Percentiles rank a stretch among this genome's conserved stretches.
Evolutionary conservation across 2,797 vertebrate species (phyloP).

Genomic region (Synaphobranchus kaupii): DNA sequence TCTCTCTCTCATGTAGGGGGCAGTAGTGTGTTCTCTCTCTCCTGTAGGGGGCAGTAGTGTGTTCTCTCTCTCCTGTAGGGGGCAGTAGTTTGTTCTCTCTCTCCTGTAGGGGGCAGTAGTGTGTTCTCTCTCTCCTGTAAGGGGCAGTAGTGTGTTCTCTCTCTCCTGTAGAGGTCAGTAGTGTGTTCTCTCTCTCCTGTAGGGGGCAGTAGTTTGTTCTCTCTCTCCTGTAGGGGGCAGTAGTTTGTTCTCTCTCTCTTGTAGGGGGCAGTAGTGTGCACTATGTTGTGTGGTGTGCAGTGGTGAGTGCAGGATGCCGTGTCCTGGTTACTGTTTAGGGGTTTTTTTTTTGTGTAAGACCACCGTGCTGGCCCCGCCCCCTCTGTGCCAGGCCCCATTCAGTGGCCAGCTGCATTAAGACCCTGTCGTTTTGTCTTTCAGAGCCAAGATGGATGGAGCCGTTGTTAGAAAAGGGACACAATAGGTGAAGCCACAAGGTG

Average conservation of each 20-base stretch:
- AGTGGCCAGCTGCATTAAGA: conserved; percentile 80
- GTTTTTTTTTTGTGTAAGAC: conserved; percentile 63
- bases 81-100: no score
- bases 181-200: neutral
- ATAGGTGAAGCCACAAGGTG: conserved; percentile 95
- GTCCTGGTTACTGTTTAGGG: conserved; percentile 54
- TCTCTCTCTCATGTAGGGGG: neutral
- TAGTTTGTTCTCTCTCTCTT: no score
- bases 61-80: no score
- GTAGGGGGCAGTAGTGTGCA: no score
- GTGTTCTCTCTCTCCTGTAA: neutral
- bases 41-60: no score
- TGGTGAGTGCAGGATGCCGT: conserved; percentile 51
- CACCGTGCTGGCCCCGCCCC: conserved; percentile 81
- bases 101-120: neutral
- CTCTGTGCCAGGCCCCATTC: conserved; percentile 60
- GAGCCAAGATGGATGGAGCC: conserved; percentile 96
- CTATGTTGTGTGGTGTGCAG: no score
- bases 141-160: neutral
- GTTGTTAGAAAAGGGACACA: conserved; percentile 94
- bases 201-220: neutral
- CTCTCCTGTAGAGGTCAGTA: neutral
- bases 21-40: neutral
- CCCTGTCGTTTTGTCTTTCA: conserved; percentile 80
- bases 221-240: neutral